Conservation (phyloP, 2,797 vertebrate species). For the Clarias fuscus region DNA sequence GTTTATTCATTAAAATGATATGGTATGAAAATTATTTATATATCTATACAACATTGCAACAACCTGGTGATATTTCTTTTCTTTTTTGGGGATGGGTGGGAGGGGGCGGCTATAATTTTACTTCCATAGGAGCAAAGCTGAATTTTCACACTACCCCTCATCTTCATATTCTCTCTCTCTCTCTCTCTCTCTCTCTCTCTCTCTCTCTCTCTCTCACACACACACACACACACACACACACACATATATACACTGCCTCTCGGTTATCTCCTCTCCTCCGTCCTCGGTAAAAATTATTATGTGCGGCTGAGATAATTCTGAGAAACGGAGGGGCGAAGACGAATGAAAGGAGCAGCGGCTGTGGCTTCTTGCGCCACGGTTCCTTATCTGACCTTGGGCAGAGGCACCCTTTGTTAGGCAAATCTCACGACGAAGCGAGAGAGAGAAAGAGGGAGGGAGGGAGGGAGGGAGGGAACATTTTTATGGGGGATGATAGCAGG, state of each 20-base stretch:
- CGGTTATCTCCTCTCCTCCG: constrained; percentile 80
- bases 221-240: not conserved
- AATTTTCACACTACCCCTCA: constrained; percentile 47
- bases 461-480: constrained; percentile 67
- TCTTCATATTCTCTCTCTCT: constrained; percentile 34
- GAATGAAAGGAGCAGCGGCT: constrained; percentile 71
- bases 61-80: constrained; percentile 28
- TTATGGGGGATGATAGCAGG: constrained; percentile 69
- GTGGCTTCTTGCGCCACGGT: constrained; percentile 79
- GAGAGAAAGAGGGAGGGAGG: constrained; percentile 57
- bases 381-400: constrained; percentile 87
- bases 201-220: constrained; percentile 29
- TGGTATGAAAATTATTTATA: not conserved
- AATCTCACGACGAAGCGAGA: constrained; percentile 72
- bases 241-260: constrained; percentile 60
- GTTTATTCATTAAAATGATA: not conserved
- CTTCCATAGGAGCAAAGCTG: constrained; percentile 42
- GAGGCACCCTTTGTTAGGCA: constrained; percentile 85
- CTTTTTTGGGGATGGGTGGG: not conserved
- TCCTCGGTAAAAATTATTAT: constrained; percentile 86
- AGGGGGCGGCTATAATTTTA: constrained; percentile 25
- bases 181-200: constrained; percentile 33
- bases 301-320: constrained; percentile 82
- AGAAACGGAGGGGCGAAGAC: constrained; percentile 61
- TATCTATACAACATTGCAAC: not conserved